Conservation (phyloP, 92 coral and sea anemone genomes). For the Diadumene lineata region DNA sequence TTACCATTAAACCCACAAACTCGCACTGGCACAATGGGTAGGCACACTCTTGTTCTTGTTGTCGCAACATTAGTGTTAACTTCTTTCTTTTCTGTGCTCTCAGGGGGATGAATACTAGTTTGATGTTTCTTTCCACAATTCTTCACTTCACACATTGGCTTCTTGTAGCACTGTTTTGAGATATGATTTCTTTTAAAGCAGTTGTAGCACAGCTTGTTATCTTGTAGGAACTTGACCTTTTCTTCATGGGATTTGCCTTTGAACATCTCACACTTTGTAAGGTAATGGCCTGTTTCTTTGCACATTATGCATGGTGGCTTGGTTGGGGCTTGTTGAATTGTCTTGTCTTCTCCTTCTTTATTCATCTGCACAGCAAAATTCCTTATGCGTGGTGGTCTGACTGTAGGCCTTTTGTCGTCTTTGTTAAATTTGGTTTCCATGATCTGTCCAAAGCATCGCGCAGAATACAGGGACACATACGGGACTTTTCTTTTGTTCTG, state of each 20-base stretch:
- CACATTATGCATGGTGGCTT: too few relatives aligned
- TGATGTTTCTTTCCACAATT: constrained; percentile 49
- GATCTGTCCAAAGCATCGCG: too few relatives aligned
- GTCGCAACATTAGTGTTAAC: not conserved
- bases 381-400: too few relatives aligned
- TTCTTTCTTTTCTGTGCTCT: not conserved
- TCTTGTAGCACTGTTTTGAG: constrained; percentile 48
- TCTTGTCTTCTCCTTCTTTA: too few relatives aligned
- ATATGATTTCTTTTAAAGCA: constrained; percentile 55
- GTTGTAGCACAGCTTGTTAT: constrained; percentile 59
- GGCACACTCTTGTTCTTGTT: constrained; percentile 5
- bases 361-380: too few relatives aligned
- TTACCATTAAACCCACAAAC: constrained; percentile 14
- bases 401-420: too few relatives aligned
- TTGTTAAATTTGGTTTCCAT: too few relatives aligned
- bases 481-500: too few relatives aligned
- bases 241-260: constrained; percentile 41
- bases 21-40: constrained; percentile 47
- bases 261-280: constrained; percentile 52
- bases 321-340: too few relatives aligned
- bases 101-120: constrained; percentile 29
- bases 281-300: too few relatives aligned
- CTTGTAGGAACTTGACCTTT: constrained; percentile 46
- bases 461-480: too few relatives aligned
- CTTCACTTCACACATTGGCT: constrained; percentile 35